A percentile compares a stretch with the other conserved stretches of the same genome.
Evolutionary conservation across 2,113 vertebrate species (phyloP).

Genomic region (Osmerus mordax): DNA sequence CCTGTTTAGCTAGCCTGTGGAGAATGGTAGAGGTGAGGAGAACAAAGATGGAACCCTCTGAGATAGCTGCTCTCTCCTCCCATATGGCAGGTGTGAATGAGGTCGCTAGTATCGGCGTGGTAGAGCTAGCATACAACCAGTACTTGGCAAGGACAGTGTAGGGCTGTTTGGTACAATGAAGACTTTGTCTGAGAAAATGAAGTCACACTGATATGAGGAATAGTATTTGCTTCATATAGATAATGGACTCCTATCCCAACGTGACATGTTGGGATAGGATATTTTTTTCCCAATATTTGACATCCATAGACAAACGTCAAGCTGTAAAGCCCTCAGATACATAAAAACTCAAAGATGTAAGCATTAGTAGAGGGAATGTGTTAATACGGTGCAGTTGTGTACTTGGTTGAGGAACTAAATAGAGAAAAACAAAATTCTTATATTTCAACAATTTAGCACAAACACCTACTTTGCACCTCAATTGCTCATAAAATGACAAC

Average conservation of each 20-base stretch:
- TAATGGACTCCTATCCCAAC: too few relatives aligned
- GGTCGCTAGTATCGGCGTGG: not conserved
- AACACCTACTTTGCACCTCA: slow-evolving; percentile 26
- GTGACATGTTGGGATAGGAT: too few relatives aligned
- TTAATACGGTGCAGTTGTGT: not conserved
- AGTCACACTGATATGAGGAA: not conserved
- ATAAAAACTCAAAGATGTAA: too few relatives aligned
- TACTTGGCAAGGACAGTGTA: not conserved
- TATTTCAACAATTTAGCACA: slow-evolving; percentile 7
- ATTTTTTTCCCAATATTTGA: too few relatives aligned
- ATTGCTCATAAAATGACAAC: slow-evolving; percentile 58
- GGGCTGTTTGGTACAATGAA: slow-evolving; percentile 1
- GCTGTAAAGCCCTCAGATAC: too few relatives aligned
- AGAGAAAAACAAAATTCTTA: not conserved
- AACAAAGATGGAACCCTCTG: slow-evolving; percentile 28
- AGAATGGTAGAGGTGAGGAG: slow-evolving; percentile 31
- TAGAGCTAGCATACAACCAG: not conserved
- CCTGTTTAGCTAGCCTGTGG: slow-evolving; percentile 37
- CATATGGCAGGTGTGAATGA: slow-evolving; percentile 45
- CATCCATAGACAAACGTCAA: too few relatives aligned
- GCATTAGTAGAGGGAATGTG: too few relatives aligned
- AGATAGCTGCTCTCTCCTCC: slow-evolving; percentile 9
- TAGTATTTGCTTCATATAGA: not conserved
- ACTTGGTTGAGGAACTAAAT: slow-evolving; percentile 5
- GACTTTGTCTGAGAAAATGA: slow-evolving; percentile 1